These are phyloP conservation scores for Pitangus sulphuratus DNA, from an alignment of 2,797 vertebrate species.

Conservation along the genomic window DNA sequence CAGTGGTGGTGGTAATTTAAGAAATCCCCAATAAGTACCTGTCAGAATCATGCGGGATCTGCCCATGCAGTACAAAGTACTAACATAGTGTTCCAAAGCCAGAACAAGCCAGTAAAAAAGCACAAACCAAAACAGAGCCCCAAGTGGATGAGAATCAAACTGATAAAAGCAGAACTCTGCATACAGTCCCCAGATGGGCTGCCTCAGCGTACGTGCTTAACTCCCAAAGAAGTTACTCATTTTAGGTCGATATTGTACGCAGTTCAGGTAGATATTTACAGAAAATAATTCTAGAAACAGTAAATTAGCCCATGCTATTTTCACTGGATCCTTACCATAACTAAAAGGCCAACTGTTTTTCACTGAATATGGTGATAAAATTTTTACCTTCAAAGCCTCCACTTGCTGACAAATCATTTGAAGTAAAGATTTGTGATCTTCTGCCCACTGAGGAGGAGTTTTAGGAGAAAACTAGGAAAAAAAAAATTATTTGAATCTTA, in stretches of 20 bases:
- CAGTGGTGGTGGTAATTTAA: not conserved
- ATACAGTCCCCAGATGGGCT: not conserved
- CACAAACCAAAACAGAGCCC: not conserved
- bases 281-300: not conserved
- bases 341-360: not conserved
- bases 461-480: slow-evolving; percentile 88
- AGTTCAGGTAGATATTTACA: not conserved
- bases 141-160: not conserved
- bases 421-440: slow-evolving; percentile 93
- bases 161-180: not conserved
- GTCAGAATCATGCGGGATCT: not conserved
- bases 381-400: slow-evolving; percentile 92
- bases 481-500: not conserved
- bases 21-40: not conserved
- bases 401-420: slow-evolving; percentile 96
- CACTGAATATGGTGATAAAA: not conserved
- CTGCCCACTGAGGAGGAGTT: slow-evolving; percentile 94
- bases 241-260: not conserved
- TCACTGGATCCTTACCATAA: not conserved
- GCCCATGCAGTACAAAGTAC: not conserved
- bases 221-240: not conserved
- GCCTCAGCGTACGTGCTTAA: not conserved
- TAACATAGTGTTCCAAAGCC: not conserved
- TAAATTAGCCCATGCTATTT: not conserved
- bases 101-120: not conserved